Evolutionary conservation across 1,140 invertebrate species (phyloP), one percentile per base, ranked within the genome.

Genomic region (Psix sp.): DNA sequence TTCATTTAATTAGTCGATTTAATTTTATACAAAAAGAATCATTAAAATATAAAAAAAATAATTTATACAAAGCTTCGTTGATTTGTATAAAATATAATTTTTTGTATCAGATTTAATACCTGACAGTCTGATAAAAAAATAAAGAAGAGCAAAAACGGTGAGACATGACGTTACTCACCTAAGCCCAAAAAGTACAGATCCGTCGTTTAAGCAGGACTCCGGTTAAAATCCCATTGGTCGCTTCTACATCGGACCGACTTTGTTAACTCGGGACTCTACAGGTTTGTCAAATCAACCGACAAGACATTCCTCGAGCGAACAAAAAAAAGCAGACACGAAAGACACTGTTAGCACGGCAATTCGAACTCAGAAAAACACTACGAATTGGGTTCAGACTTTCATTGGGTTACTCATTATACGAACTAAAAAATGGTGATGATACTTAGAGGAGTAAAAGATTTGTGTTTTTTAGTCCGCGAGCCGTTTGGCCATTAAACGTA

Each of bases 151-250:
- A 57, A 42, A 68, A 45, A 46, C 67, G 77, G 81, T 80, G 80
- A 82, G 82, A 80, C 76, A 24, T 67, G 66, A 77, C 68, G 77
- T 84, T 87, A 87, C 86, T 87, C 84, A 87, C 86, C 86, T 85
- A 86, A 80, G 79, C 80, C 80, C 76, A 83, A 79, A 82, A 80
- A 80, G 71, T 60, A 67, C 56, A 79, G 80, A 80, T 86, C 84
- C 84, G 77, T 82, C 75, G 84, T 66, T 78, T 79, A 87, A 83
- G 84, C 80, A 82, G 82, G 71, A 70, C 56, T 74, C 76, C 82
- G 73, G 74, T 77, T 79, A 83, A 59, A 74, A 84, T 85, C 81
- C 83, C 76, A 81, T 83, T 77, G 80, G 79, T 81, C 78, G 84
- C 84, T 78, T 85, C 81, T 84, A 87, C 75, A 71, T 56, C 78